Evolutionary conservation across 2,797 vertebrate genomes (phyloP).

Genomic region (Uromys caudimaculatus): DNA sequence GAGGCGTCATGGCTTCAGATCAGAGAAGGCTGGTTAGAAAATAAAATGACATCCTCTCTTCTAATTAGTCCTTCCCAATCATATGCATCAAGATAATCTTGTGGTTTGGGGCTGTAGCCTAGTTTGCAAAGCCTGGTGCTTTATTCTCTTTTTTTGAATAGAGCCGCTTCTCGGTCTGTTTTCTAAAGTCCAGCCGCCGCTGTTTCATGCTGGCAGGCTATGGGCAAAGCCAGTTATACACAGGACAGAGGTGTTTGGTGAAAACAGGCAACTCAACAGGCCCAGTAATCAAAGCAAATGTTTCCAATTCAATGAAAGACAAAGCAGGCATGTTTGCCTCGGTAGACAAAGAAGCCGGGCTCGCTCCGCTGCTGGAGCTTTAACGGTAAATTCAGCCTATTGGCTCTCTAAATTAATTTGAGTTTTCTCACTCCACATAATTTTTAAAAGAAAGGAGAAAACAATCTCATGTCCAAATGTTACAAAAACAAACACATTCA

Average conservation of each 20-base stretch:
- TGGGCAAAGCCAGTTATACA: constrained; percentile 48
- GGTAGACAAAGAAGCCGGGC: constrained; percentile 1
- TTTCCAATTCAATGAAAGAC: constrained; percentile 70
- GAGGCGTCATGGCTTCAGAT: constrained; percentile 80
- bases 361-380: constrained; percentile 16
- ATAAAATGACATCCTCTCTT: constrained; percentile 82
- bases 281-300: constrained; percentile 64
- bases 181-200: background rate
- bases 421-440: constrained; percentile 10
- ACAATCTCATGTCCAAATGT: constrained; percentile 49
- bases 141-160: constrained; percentile 69
- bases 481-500: constrained; percentile 36
- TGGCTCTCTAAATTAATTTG: constrained; percentile 45
- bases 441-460: constrained; percentile 70
- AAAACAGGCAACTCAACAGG: constrained; percentile 57
- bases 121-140: constrained; percentile 69
- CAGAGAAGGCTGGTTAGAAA: constrained; percentile 82
- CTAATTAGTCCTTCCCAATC: constrained; percentile 83
- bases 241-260: constrained; percentile 58
- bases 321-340: constrained; percentile 56
- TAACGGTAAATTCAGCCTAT: constrained; percentile 29
- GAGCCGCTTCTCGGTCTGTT: constrained; percentile 62
- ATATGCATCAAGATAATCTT: constrained; percentile 74
- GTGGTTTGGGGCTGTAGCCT: constrained; percentile 74
- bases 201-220: constrained; percentile 54